A percentile compares a stretch with the other conserved stretches of the same genome.
phyloP scores from a whole-genome alignment of 2,113 vertebrate species.

The Ascaphus truei region DNA sequence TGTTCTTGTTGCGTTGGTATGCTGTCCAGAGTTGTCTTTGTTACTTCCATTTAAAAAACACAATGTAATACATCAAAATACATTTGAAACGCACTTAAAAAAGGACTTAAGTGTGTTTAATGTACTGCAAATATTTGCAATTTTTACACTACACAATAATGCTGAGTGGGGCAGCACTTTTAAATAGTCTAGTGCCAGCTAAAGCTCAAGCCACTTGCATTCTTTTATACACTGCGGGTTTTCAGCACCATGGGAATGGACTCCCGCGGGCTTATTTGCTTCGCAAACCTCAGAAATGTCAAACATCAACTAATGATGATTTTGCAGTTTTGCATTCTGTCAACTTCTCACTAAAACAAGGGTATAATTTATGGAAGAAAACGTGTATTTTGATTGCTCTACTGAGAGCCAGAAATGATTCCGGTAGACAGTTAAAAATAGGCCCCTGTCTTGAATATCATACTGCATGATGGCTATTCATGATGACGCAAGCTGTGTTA shows the following conservation, averaged over 20 bases:
- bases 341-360: background rate
- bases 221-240: background rate
- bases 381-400: rapidly evolving
- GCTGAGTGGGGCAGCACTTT: too few species aligned
- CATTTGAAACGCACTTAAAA: too few species aligned
- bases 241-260: background rate
- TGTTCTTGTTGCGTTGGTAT: too few species aligned
- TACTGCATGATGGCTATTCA: background rate
- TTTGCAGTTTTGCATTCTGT: background rate
- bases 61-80: too few species aligned
- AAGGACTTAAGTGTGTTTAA: too few species aligned
- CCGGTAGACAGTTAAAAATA: too few species aligned
- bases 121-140: too few species aligned
- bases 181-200: too few species aligned
- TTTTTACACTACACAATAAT: too few species aligned
- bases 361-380: background rate
- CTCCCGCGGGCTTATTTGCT: background rate
- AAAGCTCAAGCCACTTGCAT: background rate
- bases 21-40: too few species aligned
- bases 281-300: background rate
- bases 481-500: background rate
- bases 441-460: background rate
- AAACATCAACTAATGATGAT: background rate
- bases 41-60: too few species aligned
- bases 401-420: too few species aligned